Conservation (phyloP, 2,113 vertebrate genomes). For the Sclerurus mexicanus region DNA sequence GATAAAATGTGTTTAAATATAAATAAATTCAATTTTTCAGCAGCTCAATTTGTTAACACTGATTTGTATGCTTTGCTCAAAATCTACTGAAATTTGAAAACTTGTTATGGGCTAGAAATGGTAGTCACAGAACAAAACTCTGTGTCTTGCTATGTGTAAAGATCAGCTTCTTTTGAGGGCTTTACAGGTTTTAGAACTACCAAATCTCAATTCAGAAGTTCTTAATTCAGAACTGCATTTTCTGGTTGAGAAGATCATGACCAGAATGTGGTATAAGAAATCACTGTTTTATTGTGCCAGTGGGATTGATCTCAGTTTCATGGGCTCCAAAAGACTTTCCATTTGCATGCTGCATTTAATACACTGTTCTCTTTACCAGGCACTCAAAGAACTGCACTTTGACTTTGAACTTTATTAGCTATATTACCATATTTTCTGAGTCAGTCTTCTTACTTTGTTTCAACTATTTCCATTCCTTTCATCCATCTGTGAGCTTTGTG, state of each 20-base stretch:
- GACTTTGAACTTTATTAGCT: not conserved
- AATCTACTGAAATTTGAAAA: not conserved
- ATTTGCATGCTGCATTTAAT: not conserved
- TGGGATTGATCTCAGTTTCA: not conserved
- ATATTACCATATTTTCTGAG: not conserved
- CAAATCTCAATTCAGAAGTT: not conserved
- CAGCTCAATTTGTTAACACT: not conserved
- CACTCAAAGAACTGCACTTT: not conserved
- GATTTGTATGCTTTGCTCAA: not conserved
- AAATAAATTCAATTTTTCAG: not conserved
- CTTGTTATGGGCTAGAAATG: fast-evolving
- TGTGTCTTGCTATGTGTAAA: not conserved
- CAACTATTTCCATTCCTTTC: not conserved
- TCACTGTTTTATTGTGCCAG: not conserved
- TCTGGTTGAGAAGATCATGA: not conserved
- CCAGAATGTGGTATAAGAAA: not conserved
- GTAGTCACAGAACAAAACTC: not conserved
- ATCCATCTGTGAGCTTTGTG: not conserved
- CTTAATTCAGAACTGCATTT: not conserved
- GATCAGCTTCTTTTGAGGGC: not conserved
- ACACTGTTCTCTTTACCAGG: not conserved
- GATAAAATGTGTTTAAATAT: not conserved
- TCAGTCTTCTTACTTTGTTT: not conserved
- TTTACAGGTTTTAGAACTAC: not conserved
- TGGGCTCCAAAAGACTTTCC: not conserved